Conservation (phyloP, 2,888 invertebrate species). For the Byasa hedistus region DNA sequence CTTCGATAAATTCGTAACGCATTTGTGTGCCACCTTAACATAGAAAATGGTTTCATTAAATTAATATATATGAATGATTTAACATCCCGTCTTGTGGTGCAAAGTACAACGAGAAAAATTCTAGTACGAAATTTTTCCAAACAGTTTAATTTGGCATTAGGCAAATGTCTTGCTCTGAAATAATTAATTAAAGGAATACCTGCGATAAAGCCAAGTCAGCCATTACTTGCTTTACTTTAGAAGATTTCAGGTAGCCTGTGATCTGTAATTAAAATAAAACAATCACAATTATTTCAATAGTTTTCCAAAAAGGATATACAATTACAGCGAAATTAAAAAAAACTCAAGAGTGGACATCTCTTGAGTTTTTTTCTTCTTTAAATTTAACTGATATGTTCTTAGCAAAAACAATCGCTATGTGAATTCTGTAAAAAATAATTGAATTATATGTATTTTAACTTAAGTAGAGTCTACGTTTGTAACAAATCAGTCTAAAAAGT, state of each 20-base stretch:
- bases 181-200: conserved; percentile 44
- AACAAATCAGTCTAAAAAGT: too few species aligned
- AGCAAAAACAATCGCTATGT: too few species aligned
- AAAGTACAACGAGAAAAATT: not conserved
- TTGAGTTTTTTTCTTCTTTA: too few species aligned
- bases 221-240: conserved; percentile 94
- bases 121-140: not conserved
- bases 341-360: too few species aligned
- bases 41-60: not conserved
- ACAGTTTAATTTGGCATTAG: not conserved
- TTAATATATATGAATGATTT: too few species aligned
- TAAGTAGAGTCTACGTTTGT: too few species aligned
- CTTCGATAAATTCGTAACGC: conserved; percentile 90
- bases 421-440: too few species aligned
- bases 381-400: too few species aligned
- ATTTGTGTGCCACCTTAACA: conserved; percentile 86
- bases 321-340: too few species aligned
- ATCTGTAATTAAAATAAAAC: conserved; percentile 68
- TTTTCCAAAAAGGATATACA: too few species aligned
- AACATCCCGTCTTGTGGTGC: not conserved
- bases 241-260: conserved; percentile 87
- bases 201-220: conserved; percentile 96
- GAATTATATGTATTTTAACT: too few species aligned
- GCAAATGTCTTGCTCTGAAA: not conserved
- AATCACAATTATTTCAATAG: too few species aligned